Evolutionary conservation across 1,140 invertebrate genomes (phyloP).

Genomic region (Thaumetopoea pityocampa): DNA sequence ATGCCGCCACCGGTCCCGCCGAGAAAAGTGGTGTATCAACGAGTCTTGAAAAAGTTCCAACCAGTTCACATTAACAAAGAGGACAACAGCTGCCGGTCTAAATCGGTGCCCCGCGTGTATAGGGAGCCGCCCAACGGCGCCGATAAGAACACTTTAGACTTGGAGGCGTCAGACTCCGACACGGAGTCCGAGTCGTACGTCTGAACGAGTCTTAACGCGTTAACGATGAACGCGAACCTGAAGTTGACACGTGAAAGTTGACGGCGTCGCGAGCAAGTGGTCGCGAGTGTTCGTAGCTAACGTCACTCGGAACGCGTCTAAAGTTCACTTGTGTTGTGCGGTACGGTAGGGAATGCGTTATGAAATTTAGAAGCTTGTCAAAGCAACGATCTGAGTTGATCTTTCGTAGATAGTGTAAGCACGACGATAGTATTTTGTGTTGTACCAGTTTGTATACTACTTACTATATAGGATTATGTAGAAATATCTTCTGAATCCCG

Average conservation of each 20-base stretch:
- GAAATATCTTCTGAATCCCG: conserved; percentile 52
- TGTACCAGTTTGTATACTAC: conserved; percentile 10
- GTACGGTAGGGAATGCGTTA: too few species aligned
- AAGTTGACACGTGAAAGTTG: too few species aligned
- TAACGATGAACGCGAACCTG: too few species aligned
- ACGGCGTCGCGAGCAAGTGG: too few species aligned
- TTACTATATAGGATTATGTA: conserved; percentile 11
- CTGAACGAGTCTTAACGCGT: too few species aligned
- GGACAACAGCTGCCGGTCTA: conserved; percentile 59
- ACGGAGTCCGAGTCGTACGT: conserved; percentile 74
- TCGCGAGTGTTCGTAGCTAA: too few species aligned
- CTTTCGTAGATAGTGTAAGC: conserved; percentile 9
- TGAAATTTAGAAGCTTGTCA: too few species aligned
- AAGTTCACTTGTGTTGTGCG: too few species aligned
- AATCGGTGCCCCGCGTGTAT: conserved; percentile 61
- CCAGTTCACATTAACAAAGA: conserved; percentile 68
- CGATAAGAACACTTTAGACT: conserved; percentile 56
- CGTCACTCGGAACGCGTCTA: too few species aligned
- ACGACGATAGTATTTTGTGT: conserved; percentile 7
- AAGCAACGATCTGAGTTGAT: conserved; percentile 16
- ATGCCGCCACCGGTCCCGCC: conserved; percentile 69
- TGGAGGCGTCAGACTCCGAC: conserved; percentile 67
- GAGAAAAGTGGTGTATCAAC: conserved; percentile 68
- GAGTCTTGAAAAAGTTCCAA: conserved; percentile 69
- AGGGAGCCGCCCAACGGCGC: conserved; percentile 48